Percentiles rank a stretch among this genome's conserved stretches.
Conservation (phyloP, 2,797 vertebrate species). For the Ctenopoma multispine region DNA sequence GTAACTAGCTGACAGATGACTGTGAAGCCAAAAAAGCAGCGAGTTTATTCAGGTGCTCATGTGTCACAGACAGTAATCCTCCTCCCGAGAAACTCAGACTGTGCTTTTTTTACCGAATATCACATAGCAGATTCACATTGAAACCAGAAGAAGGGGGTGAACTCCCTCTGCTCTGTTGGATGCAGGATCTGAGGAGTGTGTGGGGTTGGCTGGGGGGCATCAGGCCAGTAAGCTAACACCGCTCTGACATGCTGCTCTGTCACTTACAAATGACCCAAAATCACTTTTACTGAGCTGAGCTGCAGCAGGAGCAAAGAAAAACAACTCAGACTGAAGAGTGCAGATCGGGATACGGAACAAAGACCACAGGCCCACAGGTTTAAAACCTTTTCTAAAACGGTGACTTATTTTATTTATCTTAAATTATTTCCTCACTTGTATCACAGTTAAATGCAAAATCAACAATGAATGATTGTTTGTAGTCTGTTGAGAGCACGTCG, state of each 20-base stretch:
- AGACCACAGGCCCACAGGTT: background rate
- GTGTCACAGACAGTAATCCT: conserved; percentile 70
- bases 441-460: no score
- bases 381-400: background rate
- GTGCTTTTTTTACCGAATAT: conserved; percentile 59
- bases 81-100: conserved; percentile 45
- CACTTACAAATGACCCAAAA: conserved; percentile 53
- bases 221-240: conserved; percentile 61
- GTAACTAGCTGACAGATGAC: conserved; percentile 62
- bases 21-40: conserved; percentile 48
- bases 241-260: conserved; percentile 34
- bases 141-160: conserved; percentile 27
- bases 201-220: conserved; percentile 8
- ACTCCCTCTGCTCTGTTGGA: conserved; percentile 4
- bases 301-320: conserved; percentile 43
- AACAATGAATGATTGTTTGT: no score
- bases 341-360: background rate
- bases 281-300: conserved; percentile 41
- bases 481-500: no score
- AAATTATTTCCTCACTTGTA: no score
- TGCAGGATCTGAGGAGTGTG: conserved; percentile 7
- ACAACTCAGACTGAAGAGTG: background rate
- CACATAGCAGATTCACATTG: conserved; percentile 70
- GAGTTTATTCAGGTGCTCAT: conserved; percentile 76
- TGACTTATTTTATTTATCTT: no score